Evolutionary conservation across 2,113 vertebrate species (phyloP).

Genomic region (Caranx ignobilis): DNA sequence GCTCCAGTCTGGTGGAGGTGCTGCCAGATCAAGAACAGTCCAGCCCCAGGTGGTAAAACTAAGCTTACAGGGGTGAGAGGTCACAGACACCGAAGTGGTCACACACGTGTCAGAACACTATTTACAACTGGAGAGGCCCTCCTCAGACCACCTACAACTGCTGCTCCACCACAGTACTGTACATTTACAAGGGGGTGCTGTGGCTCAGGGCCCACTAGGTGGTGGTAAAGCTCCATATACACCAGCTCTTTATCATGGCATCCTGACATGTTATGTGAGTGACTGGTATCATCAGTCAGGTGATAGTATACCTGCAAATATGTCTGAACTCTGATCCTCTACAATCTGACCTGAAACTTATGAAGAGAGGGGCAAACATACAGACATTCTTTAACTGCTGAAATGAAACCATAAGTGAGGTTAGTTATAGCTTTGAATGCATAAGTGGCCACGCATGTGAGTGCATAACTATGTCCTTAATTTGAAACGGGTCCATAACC

Average conservation of each 20-base stretch:
- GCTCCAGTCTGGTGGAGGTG: conserved; percentile 66
- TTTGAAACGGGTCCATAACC: conserved; percentile 65
- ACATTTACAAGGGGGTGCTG: conserved; percentile 24
- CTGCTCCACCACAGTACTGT: conserved; percentile 8
- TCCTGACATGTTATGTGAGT: neutral
- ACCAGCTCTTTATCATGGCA: conserved; percentile 2
- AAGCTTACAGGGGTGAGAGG: conserved; percentile 71
- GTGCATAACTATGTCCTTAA: conserved; percentile 52
- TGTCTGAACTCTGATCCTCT: conserved; percentile 36
- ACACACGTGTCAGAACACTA: conserved; percentile 78
- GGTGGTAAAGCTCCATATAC: conserved; percentile 48
- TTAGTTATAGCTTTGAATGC: conserved; percentile 14
- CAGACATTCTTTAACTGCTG: conserved; percentile 4
- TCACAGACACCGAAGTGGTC: conserved; percentile 71
- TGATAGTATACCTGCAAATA: conserved; percentile 14
- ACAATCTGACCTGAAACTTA: conserved; percentile 9
- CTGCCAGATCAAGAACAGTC: conserved; percentile 73
- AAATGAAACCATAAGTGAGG: conserved; percentile 22
- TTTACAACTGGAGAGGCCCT: conserved; percentile 79
- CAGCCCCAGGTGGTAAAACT: conserved; percentile 73
- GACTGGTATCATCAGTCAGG: conserved; percentile 4
- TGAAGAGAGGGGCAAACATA: neutral
- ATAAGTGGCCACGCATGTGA: conserved; percentile 26
- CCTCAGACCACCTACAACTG: conserved; percentile 74
- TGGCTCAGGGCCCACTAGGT: conserved; percentile 68